Conservation (phyloP, 2,888 invertebrate genomes). For the Dryobotodes eremita region DNA sequence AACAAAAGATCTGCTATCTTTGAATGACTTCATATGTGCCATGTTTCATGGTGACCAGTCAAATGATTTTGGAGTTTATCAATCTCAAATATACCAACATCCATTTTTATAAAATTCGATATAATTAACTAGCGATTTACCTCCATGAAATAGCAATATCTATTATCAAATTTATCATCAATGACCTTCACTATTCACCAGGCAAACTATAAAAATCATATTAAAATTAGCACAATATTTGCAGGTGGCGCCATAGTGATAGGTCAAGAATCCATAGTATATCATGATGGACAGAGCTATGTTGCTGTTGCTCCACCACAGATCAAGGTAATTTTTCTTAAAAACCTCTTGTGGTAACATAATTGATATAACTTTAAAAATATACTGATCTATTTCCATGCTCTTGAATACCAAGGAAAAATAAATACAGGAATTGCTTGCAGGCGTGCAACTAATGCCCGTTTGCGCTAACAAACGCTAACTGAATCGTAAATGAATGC, state of each 20-base stretch:
- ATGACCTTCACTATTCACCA: neutral
- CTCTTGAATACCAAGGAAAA: neutral
- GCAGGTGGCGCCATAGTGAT: constrained; percentile 97
- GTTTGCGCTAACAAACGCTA: neutral
- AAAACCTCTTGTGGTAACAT: neutral
- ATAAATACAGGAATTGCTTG: neutral
- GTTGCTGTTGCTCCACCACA: constrained; percentile 98
- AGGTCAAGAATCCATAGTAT: constrained; percentile 99
- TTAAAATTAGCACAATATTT: constrained; percentile 5
- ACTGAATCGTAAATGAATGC: neutral
- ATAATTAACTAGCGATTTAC: too few relatives aligned
- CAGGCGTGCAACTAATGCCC: neutral
- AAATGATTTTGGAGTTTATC: too few relatives aligned
- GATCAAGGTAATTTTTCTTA: constrained; percentile 93
- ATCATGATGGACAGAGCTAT: constrained; percentile 97
- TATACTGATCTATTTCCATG: neutral
- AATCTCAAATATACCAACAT: too few relatives aligned
- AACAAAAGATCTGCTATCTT: neutral
- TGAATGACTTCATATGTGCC: neutral
- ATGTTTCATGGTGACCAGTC: too few relatives aligned
- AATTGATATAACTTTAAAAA: neutral
- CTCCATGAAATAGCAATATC: too few relatives aligned
- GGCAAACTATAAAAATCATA: neutral
- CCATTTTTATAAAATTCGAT: too few relatives aligned
- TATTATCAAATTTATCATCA: too few relatives aligned